Evolutionary conservation across 2,113 vertebrate species (phyloP).

Genomic region (Poecile atricapillus): DNA sequence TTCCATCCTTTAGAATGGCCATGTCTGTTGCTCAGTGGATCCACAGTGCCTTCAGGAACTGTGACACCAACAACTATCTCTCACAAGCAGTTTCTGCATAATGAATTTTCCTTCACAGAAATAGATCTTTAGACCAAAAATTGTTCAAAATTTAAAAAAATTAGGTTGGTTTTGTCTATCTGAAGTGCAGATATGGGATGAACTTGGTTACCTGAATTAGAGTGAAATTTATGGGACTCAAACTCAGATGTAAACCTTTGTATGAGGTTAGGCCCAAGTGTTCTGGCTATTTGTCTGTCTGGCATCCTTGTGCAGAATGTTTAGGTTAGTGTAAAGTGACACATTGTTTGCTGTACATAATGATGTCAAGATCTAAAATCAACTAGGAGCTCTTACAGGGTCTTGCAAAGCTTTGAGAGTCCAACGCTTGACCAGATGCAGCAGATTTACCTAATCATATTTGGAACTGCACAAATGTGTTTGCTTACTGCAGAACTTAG

Average conservation of each 20-base stretch:
- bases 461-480: slow-evolving; percentile 49
- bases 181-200: slow-evolving; percentile 54
- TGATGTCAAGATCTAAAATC: slow-evolving; percentile 30
- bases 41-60: slow-evolving; percentile 98
- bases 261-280: slow-evolving; percentile 28
- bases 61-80: slow-evolving; percentile 65
- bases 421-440: slow-evolving; percentile 24
- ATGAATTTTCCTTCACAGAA: slow-evolving; percentile 70
- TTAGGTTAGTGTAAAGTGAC: slow-evolving; percentile 38
- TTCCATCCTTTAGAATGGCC: slow-evolving; percentile 84
- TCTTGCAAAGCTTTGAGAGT: slow-evolving; percentile 18
- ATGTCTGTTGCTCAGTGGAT: slow-evolving; percentile 98
- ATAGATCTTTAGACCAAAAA: slow-evolving; percentile 69
- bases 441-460: slow-evolving; percentile 36
- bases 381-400: not conserved
- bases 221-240: slow-evolving; percentile 36
- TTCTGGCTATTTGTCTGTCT: slow-evolving; percentile 41
- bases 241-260: slow-evolving; percentile 20
- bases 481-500: slow-evolving; percentile 59
- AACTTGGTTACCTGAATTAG: slow-evolving; percentile 32
- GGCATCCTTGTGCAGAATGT: slow-evolving; percentile 41
- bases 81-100: slow-evolving; percentile 66
- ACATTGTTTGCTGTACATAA: slow-evolving; percentile 27
- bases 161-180: slow-evolving; percentile 52
- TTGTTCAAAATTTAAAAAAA: slow-evolving; percentile 61